Conservation (phyloP, 64 coral and sea anemone genomes). For the Stylophora pistillata region DNA sequence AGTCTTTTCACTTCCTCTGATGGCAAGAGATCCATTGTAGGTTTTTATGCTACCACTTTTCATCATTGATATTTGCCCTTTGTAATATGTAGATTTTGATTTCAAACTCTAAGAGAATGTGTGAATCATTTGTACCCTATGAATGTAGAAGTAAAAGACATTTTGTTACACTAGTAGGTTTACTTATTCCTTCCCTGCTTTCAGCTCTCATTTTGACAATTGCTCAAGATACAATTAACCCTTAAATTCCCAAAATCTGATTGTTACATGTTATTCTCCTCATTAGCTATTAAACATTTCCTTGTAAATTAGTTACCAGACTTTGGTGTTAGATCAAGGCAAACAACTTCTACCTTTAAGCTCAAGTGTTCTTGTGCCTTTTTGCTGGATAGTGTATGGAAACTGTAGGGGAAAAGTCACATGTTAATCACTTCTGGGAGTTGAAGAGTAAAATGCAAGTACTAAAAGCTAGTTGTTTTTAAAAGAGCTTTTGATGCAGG, state of each 20-base stretch:
- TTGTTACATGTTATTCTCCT: neutral
- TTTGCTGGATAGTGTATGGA: no score
- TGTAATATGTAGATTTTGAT: neutral
- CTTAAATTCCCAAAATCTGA: no score
- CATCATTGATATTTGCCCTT: neutral
- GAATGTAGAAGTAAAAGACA: neutral
- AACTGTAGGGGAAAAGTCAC: no score
- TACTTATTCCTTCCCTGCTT: neutral
- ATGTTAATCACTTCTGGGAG: no score
- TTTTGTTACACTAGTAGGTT: neutral
- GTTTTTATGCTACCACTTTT: neutral
- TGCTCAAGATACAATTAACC: no score
- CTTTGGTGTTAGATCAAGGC: no score
- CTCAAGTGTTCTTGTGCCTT: no score
- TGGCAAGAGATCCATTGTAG: constrained; percentile 13
- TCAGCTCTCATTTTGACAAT: neutral
- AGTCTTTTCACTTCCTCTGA: neutral
- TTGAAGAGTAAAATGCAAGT: no score
- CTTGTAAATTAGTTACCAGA: no score
- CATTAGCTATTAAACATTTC: no score
- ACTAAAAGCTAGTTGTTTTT: no score
- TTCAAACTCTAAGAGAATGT: neutral
- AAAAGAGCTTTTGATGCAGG: neutral
- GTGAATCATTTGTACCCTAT: neutral
- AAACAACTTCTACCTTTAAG: no score